phyloP scores from a whole-genome alignment of 2,113 vertebrate species.

The Glaucomys volans region DNA sequence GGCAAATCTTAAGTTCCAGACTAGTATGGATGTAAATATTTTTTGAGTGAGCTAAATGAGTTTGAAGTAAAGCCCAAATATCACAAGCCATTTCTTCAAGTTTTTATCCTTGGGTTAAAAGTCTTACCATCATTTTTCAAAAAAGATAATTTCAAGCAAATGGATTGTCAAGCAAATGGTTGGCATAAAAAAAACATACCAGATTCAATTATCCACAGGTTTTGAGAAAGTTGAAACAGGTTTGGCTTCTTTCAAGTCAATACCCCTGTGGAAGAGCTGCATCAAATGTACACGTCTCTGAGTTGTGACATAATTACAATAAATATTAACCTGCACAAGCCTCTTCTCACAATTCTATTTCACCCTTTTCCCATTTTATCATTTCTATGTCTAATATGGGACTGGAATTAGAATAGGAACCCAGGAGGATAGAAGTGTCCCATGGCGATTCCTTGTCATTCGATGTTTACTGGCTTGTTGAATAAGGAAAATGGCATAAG shows the following conservation, averaged over 20 bases:
- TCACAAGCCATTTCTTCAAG: background rate
- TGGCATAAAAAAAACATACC: conserved; percentile 10
- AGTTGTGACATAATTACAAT: background rate
- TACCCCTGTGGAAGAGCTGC: background rate
- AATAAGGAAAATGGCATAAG: conserved; percentile 10
- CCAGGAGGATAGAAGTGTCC: background rate
- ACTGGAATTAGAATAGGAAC: background rate
- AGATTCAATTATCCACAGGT: background rate
- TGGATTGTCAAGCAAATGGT: background rate
- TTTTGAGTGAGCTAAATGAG: background rate
- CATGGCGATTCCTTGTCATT: background rate
- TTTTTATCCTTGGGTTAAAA: background rate
- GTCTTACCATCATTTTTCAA: background rate
- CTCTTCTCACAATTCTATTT: background rate
- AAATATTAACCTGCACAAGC: background rate
- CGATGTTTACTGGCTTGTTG: background rate
- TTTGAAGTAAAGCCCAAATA: conserved; percentile 6
- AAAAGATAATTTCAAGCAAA: background rate
- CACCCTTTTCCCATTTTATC: background rate
- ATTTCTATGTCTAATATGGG: background rate
- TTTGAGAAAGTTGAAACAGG: background rate
- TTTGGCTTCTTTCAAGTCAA: background rate
- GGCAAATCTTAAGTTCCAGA: background rate
- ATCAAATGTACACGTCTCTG: background rate
- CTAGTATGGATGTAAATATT: background rate